Evolutionary conservation across 2,888 invertebrate genomes (phyloP).

Genomic region (Zygothrica quintamaculata): DNA sequence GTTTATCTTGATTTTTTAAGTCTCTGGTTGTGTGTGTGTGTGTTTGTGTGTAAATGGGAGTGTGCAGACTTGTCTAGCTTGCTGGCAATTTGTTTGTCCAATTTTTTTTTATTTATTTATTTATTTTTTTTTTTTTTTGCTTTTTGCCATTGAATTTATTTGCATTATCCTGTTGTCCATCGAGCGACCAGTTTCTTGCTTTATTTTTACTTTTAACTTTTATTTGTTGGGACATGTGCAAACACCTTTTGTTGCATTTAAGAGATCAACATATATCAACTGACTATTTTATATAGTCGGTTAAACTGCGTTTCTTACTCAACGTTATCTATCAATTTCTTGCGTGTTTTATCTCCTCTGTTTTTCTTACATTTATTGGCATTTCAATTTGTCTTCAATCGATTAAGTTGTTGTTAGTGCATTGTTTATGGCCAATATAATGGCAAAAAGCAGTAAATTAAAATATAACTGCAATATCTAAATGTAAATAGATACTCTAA

Average conservation of each 20-base stretch:
- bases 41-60: conserved; percentile 28
- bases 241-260: conserved; percentile 71
- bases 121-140: no score
- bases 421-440: conserved; percentile 29
- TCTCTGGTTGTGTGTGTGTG: conserved; percentile 10
- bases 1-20: conserved; percentile 77
- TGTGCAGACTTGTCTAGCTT: conserved; percentile 36
- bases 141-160: no score
- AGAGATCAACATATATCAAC: conserved; percentile 62
- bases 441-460: conserved; percentile 7
- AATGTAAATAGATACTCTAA: neutral
- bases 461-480: neutral
- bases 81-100: conserved; percentile 65
- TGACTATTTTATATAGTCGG: conserved; percentile 33
- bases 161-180: conserved; percentile 13
- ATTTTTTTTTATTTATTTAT: no score
- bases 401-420: conserved; percentile 49
- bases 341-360: conserved; percentile 6
- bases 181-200: conserved; percentile 39
- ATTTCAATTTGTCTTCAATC: conserved; percentile 67
- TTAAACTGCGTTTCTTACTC: conserved; percentile 37
- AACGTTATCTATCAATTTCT: conserved; percentile 61
- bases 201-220: conserved; percentile 26
- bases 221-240: conserved; percentile 76
- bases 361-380: conserved; percentile 24